Conservation (phyloP, 2,888 invertebrate species). For the Panzeria rudis region DNA sequence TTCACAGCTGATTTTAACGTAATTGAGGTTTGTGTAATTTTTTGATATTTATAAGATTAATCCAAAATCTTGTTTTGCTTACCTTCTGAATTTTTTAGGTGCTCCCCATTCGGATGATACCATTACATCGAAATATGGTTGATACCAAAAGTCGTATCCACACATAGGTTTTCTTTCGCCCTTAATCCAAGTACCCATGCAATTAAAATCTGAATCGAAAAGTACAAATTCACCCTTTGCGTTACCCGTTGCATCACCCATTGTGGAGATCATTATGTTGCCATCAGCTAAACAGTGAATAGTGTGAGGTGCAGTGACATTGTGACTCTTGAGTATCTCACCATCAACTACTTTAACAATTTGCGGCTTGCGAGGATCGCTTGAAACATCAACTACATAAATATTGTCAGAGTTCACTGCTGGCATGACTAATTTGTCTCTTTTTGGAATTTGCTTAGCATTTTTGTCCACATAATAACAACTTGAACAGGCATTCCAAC, state of each 20-base stretch:
- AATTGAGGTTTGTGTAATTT: too few species aligned
- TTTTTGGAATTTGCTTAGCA: slow-evolving; percentile 84
- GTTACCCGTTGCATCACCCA: slow-evolving; percentile 95
- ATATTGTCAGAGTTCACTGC: slow-evolving; percentile 91
- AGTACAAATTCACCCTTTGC: slow-evolving; percentile 94
- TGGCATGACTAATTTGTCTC: slow-evolving; percentile 93
- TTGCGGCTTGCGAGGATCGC: slow-evolving; percentile 89
- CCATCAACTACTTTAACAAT: slow-evolving; percentile 93
- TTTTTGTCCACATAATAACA: slow-evolving; percentile 86
- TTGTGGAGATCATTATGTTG: slow-evolving; percentile 96
- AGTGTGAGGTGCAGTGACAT: slow-evolving; percentile 95
- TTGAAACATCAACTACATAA: slow-evolving; percentile 92
- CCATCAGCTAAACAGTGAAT: slow-evolving; percentile 96
- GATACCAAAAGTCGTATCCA: slow-evolving; percentile 99
- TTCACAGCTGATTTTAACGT: too few species aligned
- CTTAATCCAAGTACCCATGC: slow-evolving; percentile 89
- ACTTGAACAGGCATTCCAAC: slow-evolving; percentile 99
- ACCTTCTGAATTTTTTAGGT: slow-evolving; percentile 90
- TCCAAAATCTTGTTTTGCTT: too few species aligned
- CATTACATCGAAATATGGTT: slow-evolving; percentile 96
- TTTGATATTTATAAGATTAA: too few species aligned
- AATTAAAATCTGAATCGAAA: slow-evolving; percentile 90
- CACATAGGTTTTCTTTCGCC: slow-evolving; percentile 87
- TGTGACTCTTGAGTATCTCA: slow-evolving; percentile 89
- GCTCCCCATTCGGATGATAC: slow-evolving; percentile 96